Percentiles rank a stretch among this genome's conserved stretches.
Evolutionary conservation across 2,888 invertebrate species (phyloP).

Genomic region (Chorisops tibialis): DNA sequence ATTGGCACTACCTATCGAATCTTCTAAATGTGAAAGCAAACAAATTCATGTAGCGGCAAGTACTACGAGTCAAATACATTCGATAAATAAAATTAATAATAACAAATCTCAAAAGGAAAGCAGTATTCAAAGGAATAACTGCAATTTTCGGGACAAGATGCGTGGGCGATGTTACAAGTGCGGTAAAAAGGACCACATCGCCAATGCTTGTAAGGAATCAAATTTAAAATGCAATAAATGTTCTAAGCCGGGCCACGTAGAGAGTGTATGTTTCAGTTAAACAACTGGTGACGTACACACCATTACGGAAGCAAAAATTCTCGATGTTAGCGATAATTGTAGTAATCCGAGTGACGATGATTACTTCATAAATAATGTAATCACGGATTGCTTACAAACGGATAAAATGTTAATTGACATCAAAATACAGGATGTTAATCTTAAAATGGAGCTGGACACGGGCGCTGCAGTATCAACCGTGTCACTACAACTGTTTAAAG

Average conservation of each 20-base stretch:
- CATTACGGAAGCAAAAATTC: background rate
- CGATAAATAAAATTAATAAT: background rate
- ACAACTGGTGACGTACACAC: background rate
- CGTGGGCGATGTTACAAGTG: background rate
- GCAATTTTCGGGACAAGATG: background rate
- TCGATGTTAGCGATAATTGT: background rate
- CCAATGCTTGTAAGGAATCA: constrained; percentile 6
- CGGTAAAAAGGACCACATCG: constrained; percentile 4
- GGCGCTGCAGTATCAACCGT: constrained; percentile 21
- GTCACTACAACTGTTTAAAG: background rate
- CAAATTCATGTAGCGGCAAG: constrained; percentile 16
- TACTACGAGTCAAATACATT: background rate
- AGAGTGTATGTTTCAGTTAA: constrained; percentile 4
- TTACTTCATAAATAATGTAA: constrained; percentile 7
- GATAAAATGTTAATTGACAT: background rate
- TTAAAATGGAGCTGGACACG: constrained; percentile 5
- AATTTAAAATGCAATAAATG: constrained; percentile 15
- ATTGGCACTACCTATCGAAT: constrained; percentile 17
- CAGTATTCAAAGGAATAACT: background rate
- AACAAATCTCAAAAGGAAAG: background rate
- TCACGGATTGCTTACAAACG: background rate
- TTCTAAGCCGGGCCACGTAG: constrained; percentile 6
- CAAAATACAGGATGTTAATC: background rate
- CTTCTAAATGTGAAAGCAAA: constrained; percentile 19
- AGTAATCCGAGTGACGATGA: constrained; percentile 7